Evolutionary conservation across 2,888 invertebrate species (phyloP), one percentile per base, ranked within the genome.

Genomic region (Eudasyphora cyanicolor): DNA sequence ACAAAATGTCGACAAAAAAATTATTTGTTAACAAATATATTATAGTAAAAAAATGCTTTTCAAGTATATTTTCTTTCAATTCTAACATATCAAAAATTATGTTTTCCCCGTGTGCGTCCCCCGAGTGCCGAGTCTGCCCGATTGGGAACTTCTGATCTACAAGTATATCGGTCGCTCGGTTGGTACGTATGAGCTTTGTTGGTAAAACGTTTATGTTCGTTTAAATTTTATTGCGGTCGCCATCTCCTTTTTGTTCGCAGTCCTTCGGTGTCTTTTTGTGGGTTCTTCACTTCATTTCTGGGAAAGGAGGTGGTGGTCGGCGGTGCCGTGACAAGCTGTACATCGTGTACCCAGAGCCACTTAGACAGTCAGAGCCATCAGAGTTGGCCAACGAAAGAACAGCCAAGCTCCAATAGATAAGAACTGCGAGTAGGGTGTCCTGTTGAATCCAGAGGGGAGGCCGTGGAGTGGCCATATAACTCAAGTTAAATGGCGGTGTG

Each of bases 141-240:
- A n/a, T n/a, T n/a, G n/a, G n/a, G n/a, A n/a, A n/a, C n/a, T n/a
- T n/a, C n/a, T n/a, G 14, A 10, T 45, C 45, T 45, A 45, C 45
- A 45, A 51, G 49, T 51, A 51, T 49, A 27, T 24, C 14, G 14
- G 57, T 57, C 21, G 57, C 27, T 14, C 27, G 60, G 60, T n/a
- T 10, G 60, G 60, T 27, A 27, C n/a, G 62, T 35, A 19, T n/a
- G 62, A 6, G 35, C 32, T 35, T 35, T 38, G 71, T 21, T 73
- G 73, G 75, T 80, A 78, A 80, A 81, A 81, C 78, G 80, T 84
- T 84, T 84, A 81, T 80, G 78, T 54, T 78, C 49, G 84, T 81
- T 84, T 78, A 84, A 81, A 84, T 84, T 84, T 81, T 84, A 84
- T 84, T 84, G 84, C 84, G 84, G 84, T 84, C 84, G 84, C 81